These are phyloP conservation scores for Coelopa pilipes DNA, from an alignment of 2,888 invertebrate genomes.

Conservation along the genomic window DNA sequence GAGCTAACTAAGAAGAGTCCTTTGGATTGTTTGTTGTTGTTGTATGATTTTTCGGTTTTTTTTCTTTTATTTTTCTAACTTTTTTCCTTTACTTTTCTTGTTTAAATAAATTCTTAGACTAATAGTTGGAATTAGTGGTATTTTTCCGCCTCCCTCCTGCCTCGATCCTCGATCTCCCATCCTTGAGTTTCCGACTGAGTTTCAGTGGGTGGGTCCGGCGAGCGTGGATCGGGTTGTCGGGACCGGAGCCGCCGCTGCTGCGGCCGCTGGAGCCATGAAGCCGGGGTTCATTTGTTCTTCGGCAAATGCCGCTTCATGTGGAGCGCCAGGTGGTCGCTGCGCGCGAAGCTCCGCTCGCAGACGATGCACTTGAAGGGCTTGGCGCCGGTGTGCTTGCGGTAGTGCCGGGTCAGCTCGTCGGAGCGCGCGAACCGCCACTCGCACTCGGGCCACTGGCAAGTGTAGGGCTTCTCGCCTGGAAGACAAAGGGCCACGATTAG, in stretches of 20 bases:
- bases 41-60: constrained; percentile 37
- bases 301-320: constrained; percentile 98
- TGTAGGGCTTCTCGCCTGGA: constrained; percentile 96
- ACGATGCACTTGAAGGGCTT: constrained; percentile 97
- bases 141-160: constrained; percentile 24
- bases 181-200: no score
- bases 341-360: constrained; percentile 93
- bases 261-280: not conserved
- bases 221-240: constrained; percentile 6
- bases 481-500: constrained; percentile 43
- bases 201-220: constrained; percentile 12
- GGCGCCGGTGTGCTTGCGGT: constrained; percentile 96
- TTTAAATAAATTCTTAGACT: constrained; percentile 34
- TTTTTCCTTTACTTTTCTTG: constrained; percentile 37
- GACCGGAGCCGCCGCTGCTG: not conserved
- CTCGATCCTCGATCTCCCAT: no score
- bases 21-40: constrained; percentile 60
- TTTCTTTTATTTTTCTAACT: constrained; percentile 3
- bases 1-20: constrained; percentile 57
- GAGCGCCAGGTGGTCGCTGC: constrained; percentile 94
- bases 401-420: constrained; percentile 95
- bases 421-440: constrained; percentile 97
- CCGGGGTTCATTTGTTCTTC: constrained; percentile 70
- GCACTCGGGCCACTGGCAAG: constrained; percentile 98
- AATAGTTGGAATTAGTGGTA: constrained; percentile 45